Base-by-base conservation (phyloP, 2,797 vertebrate species). In the Delichon dasypus region DNA sequence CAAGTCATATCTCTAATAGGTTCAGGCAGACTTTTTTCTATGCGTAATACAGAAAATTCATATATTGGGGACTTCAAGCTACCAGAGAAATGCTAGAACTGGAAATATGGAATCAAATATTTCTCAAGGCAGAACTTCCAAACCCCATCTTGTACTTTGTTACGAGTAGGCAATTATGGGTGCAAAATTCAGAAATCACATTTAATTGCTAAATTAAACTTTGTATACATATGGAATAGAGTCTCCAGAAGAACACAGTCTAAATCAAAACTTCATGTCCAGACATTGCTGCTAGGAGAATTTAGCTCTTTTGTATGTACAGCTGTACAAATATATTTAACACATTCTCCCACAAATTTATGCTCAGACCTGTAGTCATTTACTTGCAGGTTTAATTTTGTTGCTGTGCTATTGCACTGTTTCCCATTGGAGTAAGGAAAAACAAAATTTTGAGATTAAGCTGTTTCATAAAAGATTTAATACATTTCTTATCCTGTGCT, bases 311-410 rank as follows among this genome's bases (percentile, higher is more conserved):
- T 85, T 11, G 16, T 88, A 77, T 53, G 60, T 83, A 84, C 75
- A 94, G 50, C 61, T 70, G 90, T 72, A 89, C 38, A 96, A 79
- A 91, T 78, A 92, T 62, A 94, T 67, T 53, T 77, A 91, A 55
- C 66, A 94, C 50, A 47, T 87, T 84, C 44, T 75, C 54, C 20
- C 29, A 47, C 15, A n/a, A 94, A 88, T 93, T 94, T 84, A 93
- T 84, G 53, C 19, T 82, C 30, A n/a, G 48, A 87, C 44, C 40
- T 58, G 47, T 42, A 84, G 50, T 23, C 47, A 74, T 80, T 86
- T 84, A 75, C 21, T 77, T 81, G 29, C 53, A 83, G 16, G 27
- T 82, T 88, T 85, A 82, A 67, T 90, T 89, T 79, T 44, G 48
- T 73, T 85, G 48, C 64, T 78, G 25, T 72, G 51, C 16, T 78